Base-by-base conservation (phyloP, 2,113 vertebrate species). In the Dasypus novemcinctus region DNA sequence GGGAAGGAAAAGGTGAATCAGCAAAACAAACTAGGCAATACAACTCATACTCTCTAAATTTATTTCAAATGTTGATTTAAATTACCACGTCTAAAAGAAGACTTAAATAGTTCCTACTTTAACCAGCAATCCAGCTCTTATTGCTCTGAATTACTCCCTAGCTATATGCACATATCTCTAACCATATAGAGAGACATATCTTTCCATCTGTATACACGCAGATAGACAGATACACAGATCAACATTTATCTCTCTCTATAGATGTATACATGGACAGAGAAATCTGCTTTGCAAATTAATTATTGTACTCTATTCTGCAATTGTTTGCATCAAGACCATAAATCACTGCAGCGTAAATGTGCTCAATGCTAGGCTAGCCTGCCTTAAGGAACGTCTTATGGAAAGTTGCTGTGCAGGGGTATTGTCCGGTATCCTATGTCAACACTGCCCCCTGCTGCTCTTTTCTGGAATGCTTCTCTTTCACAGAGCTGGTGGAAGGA, bases 391-490 rank as follows among this genome's bases (percentile, higher is more conserved):
- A 8, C 33, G n/a, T n/a, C 49, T 21, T 15, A 43, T 20, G 17
- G 36, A 25, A 12, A 59, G 29, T 5, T 13, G 38, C 69, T 15
- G 20, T 25, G 38, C 29, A 4, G 1, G 15, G 33, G 5, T 18
- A 6, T 7, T 1, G 38, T 14, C 20, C 12, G 1, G 9, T 25
- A 5, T 12, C 20, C n/a, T 52, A 21, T 46, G 36, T 2, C 18
- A 1, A 18, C 81, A 63, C 76, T 71, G 85, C 94, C 81, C 91
- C 33, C 93, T 95, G 92, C 72, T 72, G 95, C 7, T 82, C 43
- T 11, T 21, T 1, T 49, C 3, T 11, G 33, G 5, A 20, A 59
- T 9, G 13, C 38, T 4, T 41, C 13, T 0, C 2, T 2, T 4
- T 18, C 15, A 38, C 5, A 31, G 61, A 2, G 1, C 69, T 20